These are phyloP conservation scores for Rhabdornis inornatus DNA, from an alignment of 2,113 vertebrate genomes.

Conservation along the genomic window DNA sequence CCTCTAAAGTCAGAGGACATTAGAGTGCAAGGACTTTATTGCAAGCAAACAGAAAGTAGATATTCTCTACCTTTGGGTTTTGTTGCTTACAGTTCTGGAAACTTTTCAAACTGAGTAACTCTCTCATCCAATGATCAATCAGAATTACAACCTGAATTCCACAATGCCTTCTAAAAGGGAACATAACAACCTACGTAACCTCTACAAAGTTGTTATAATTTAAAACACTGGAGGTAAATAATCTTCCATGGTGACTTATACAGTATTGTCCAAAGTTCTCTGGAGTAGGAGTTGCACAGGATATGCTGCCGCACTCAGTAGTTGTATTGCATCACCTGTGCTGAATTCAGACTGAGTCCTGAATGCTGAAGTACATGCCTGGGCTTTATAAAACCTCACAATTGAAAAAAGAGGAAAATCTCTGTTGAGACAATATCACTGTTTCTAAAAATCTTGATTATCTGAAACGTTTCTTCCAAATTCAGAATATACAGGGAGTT, in stretches of 20 bases:
- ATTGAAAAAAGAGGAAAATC: background rate
- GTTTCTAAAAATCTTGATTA: background rate
- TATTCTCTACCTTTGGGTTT: background rate
- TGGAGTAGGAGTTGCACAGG: background rate
- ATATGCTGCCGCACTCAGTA: background rate
- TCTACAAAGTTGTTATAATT: background rate
- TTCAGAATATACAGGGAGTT: background rate
- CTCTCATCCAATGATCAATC: background rate
- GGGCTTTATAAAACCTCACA: background rate
- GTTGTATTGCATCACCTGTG: background rate
- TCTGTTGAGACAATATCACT: background rate
- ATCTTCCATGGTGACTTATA: background rate
- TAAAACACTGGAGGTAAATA: background rate
- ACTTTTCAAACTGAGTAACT: background rate
- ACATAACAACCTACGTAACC: background rate
- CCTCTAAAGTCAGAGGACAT: background rate
- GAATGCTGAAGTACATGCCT: background rate
- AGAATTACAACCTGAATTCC: background rate
- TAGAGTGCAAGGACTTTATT: background rate
- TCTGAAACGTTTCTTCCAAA: background rate
- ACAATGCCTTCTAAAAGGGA: background rate
- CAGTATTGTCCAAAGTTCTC: background rate
- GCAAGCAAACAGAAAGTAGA: background rate
- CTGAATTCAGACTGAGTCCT: background rate
- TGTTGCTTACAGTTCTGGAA: background rate